Evolutionary conservation across 2,797 vertebrate genomes (phyloP).

Genomic region (Arctocebus calabarensis): DNA sequence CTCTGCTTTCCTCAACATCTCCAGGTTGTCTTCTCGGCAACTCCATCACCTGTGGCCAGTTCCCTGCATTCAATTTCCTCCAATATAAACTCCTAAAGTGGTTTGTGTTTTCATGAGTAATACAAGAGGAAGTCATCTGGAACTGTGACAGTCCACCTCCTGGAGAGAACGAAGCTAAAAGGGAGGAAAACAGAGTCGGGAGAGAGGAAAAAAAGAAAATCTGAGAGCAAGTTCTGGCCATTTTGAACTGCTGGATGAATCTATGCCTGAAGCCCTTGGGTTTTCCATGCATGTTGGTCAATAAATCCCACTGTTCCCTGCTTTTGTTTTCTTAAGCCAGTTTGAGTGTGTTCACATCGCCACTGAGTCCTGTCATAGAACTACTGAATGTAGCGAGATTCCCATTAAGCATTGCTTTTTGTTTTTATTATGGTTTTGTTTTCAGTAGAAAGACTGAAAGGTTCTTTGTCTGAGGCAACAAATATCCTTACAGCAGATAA

Average conservation of each 20-base stretch:
- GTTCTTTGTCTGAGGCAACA: background rate
- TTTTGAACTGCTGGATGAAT: constrained; percentile 6
- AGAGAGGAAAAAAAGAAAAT: background rate
- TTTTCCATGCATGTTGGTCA: background rate
- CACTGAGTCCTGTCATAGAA: background rate
- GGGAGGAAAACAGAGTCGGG: background rate
- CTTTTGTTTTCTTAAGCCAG: background rate
- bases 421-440: background rate
- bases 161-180: background rate
- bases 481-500: background rate
- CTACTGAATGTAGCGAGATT: background rate
- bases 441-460: background rate
- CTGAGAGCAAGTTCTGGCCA: background rate
- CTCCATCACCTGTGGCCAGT: background rate
- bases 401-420: background rate
- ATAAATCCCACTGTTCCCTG: background rate
- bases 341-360: background rate
- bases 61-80: background rate
- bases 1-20: background rate
- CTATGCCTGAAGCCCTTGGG: background rate
- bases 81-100: background rate
- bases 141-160: background rate
- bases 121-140: background rate
- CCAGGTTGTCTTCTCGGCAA: background rate
- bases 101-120: constrained; percentile 7